A percentile compares a stretch with the other conserved stretches of the same genome.
Conservation (phyloP, 1,140 invertebrate species). For the Probaryconus sp. region DNA sequence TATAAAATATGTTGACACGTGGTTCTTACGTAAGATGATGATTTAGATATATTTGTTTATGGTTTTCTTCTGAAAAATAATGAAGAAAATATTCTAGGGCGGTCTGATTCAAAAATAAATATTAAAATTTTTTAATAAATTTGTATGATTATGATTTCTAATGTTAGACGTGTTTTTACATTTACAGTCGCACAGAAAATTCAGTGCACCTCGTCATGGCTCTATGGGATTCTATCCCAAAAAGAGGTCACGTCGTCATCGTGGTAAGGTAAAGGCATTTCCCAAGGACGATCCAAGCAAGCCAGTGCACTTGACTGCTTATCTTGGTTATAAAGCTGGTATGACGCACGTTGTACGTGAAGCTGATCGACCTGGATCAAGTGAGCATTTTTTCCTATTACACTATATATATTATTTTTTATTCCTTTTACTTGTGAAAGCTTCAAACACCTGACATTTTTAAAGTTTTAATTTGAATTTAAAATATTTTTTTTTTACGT, state of each 20-base stretch:
- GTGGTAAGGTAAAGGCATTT: conserved; percentile 99
- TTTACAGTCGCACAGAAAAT: conserved; percentile 99
- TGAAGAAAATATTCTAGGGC: conserved; percentile 70
- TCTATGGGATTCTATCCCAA: conserved; percentile 99
- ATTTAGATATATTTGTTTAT: conserved; percentile 69
- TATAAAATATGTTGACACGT: no score
- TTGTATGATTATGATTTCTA: conserved; percentile 5
- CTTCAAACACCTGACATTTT: not conserved
- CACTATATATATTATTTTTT: not conserved
- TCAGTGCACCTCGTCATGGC: conserved; percentile 99
- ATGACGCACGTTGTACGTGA: conserved; percentile 99
- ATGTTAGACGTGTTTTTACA: conserved; percentile 30
- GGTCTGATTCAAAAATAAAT: conserved; percentile 60
- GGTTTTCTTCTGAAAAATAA: conserved; percentile 67
- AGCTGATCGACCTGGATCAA: conserved; percentile 99
- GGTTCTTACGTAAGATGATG: conserved; percentile 53
- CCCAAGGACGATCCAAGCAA: conserved; percentile 98
- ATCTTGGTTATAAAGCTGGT: conserved; percentile 99
- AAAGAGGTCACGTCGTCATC: conserved; percentile 95
- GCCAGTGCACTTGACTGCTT: conserved; percentile 98
- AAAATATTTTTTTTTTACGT: no score
- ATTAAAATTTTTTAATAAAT: conserved; percentile 6
- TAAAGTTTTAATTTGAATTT: conserved; percentile 3
- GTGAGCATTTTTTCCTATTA: conserved; percentile 88
- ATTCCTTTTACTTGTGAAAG: not conserved